These are phyloP conservation scores for Craniophora ligustri DNA, from an alignment of 2,888 invertebrate species.

Conservation along the genomic window DNA sequence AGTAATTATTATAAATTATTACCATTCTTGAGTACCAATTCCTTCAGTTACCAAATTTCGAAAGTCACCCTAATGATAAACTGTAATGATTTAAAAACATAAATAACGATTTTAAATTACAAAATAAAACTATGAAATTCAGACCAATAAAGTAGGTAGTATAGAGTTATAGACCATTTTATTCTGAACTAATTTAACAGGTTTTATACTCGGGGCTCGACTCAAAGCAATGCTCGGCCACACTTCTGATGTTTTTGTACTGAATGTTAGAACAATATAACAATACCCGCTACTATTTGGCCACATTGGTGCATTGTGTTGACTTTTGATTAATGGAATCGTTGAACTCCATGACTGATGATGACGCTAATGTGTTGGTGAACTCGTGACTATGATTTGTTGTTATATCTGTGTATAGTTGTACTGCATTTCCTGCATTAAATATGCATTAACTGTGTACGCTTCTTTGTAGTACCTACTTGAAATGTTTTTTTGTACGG, in stretches of 20 bases:
- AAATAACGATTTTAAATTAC: neutral
- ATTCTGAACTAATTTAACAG: too few species aligned
- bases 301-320: conserved; percentile 15
- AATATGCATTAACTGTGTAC: conserved; percentile 13
- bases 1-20: too few species aligned
- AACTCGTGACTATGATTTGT: conserved; percentile 2
- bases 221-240: too few species aligned
- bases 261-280: conserved; percentile 5
- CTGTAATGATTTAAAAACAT: too few species aligned
- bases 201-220: too few species aligned
- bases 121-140: too few species aligned
- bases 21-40: too few species aligned
- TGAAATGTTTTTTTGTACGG: too few species aligned
- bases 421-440: conserved; percentile 3
- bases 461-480: neutral
- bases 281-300: conserved; percentile 12
- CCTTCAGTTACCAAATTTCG: too few species aligned
- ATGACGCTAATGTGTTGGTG: conserved; percentile 4
- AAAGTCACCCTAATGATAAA: too few species aligned
- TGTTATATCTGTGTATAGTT: neutral
- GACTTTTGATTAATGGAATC: conserved; percentile 15
- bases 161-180: too few species aligned
- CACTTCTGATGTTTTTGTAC: neutral
- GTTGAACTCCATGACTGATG: conserved; percentile 25
- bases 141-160: too few species aligned